Evolutionary conservation across 2,113 vertebrate species (phyloP).

Genomic region (Coptodon bakossiorum): DNA sequence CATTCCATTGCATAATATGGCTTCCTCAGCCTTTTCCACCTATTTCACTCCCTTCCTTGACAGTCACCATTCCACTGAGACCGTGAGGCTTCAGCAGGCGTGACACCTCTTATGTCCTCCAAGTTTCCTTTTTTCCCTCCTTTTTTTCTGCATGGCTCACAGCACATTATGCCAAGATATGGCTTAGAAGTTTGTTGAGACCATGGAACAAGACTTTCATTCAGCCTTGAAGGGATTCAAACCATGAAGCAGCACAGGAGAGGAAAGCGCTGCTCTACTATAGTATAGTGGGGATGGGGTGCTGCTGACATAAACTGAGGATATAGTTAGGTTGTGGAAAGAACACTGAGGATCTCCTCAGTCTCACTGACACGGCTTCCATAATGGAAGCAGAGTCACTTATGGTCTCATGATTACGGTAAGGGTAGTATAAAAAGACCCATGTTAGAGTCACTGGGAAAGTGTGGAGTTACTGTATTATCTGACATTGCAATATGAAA

Average conservation of each 20-base stretch:
- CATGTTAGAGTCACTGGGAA: background rate
- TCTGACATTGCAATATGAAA: background rate
- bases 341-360: background rate
- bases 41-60: background rate
- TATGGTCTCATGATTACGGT: background rate
- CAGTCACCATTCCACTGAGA: background rate
- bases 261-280: background rate
- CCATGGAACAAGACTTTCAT: background rate
- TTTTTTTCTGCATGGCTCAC: background rate
- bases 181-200: background rate
- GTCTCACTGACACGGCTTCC: background rate
- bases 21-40: background rate
- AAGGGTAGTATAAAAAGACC: background rate
- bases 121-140: background rate
- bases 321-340: background rate
- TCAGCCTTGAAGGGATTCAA: background rate
- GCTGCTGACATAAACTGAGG: background rate
- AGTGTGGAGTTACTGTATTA: background rate
- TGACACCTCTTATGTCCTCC: background rate
- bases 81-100: background rate
- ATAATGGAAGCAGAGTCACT: background rate
- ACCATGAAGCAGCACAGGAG: background rate
- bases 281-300: background rate
- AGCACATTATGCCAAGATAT: background rate
- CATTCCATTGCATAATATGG: background rate